A percentile compares a stretch with the other conserved stretches of the same genome.
Evolutionary conservation across 1,140 invertebrate genomes (phyloP).

Genomic region (Euwallacea similis): DNA sequence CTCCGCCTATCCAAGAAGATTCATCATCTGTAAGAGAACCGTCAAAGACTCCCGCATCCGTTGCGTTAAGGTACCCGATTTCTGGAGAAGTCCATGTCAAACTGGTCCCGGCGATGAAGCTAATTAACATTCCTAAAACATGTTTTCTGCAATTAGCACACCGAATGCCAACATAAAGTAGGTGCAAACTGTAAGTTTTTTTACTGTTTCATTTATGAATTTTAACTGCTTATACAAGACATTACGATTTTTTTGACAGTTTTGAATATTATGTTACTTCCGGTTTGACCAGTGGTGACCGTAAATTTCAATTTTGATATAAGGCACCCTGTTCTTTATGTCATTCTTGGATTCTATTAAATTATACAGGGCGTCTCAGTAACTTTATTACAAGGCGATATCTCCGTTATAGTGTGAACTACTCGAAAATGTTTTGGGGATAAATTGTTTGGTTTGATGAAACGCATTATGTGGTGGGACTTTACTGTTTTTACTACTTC

Average conservation of each 20-base stretch:
- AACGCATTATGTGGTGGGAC: too few species aligned
- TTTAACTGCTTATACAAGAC: not conserved
- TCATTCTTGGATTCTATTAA: too few species aligned
- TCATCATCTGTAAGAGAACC: slow-evolving; percentile 25
- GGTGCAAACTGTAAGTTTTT: not conserved
- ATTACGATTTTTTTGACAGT: not conserved
- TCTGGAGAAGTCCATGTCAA: slow-evolving; percentile 48
- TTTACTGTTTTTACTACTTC: too few species aligned
- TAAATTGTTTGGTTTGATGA: too few species aligned
- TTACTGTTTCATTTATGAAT: not conserved
- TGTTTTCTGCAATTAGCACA: not conserved
- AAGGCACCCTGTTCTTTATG: too few species aligned
- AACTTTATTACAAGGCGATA: too few species aligned
- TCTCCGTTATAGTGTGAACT: too few species aligned
- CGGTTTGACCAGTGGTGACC: not conserved
- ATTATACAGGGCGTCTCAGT: too few species aligned
- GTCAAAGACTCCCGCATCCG: slow-evolving; percentile 46
- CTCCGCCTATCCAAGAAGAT: slow-evolving; percentile 50
- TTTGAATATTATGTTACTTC: not conserved
- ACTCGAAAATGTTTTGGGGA: too few species aligned
- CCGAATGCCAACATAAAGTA: not conserved
- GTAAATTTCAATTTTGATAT: not conserved
- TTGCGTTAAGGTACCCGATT: slow-evolving; percentile 37
- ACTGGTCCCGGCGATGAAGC: slow-evolving; percentile 40
- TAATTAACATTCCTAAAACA: slow-evolving; percentile 39